These are phyloP conservation scores for Mechanitis messenoides DNA, from an alignment of 2,888 invertebrate species.

Conservation along the genomic window DNA sequence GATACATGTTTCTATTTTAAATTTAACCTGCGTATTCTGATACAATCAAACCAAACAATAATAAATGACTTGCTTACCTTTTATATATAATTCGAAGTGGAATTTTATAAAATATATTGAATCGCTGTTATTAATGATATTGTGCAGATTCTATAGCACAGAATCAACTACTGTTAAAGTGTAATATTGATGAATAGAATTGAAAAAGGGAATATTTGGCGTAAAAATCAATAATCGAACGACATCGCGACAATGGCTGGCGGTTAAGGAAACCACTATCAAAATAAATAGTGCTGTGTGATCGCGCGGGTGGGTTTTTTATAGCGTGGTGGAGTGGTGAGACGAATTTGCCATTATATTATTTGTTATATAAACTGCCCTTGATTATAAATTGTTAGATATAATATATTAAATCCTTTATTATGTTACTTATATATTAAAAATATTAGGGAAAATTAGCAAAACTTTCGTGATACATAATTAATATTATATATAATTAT, in stretches of 20 bases:
- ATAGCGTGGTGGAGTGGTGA: conserved; percentile 53
- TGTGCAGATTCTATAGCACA: conserved; percentile 57
- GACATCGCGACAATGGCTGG: conserved; percentile 59
- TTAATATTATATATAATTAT: no score
- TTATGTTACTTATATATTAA: no score
- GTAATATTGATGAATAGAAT: conserved; percentile 68
- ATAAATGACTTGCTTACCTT: conserved; percentile 28
- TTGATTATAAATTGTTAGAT: neutral
- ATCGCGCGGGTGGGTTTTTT: conserved; percentile 72
- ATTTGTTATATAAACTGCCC: conserved; percentile 22
- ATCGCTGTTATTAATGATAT: conserved; percentile 71
- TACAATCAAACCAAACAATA: conserved; percentile 13
- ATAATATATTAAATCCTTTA: no score
- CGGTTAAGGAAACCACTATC: conserved; percentile 71
- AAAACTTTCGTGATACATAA: no score
- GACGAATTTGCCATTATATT: conserved; percentile 47
- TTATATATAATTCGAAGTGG: conserved; percentile 20
- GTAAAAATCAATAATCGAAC: conserved; percentile 76
- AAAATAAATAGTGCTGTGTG: conserved; percentile 68
- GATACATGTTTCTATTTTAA: no score
- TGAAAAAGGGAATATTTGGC: conserved; percentile 70
- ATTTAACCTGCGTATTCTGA: neutral
- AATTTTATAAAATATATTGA: conserved; percentile 31
- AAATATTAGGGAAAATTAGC: no score
- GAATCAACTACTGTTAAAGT: conserved; percentile 63